phyloP scores from a whole-genome alignment of 30 jellyfish, hydroid and myxozoan genomes.

The Hydractinia symbiolongicarpus region DNA sequence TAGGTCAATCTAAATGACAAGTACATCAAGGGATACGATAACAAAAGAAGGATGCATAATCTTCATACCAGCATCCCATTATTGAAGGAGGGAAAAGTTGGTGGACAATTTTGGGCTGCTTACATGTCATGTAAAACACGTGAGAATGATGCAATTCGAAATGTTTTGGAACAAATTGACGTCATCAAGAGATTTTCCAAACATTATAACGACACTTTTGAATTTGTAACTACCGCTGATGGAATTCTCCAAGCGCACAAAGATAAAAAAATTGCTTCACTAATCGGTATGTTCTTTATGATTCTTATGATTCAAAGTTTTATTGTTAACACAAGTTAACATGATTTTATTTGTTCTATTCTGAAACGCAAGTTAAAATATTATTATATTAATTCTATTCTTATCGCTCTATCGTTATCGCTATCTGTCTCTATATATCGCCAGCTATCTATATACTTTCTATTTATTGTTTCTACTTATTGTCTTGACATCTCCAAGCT shows the following conservation, averaged over 20 bases:
- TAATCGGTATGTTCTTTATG: background rate
- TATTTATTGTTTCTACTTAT: too few relatives aligned
- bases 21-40: background rate
- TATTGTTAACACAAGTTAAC: too few relatives aligned
- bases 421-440: too few relatives aligned
- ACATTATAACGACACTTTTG: background rate
- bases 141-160: constrained; percentile 8
- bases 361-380: too few relatives aligned
- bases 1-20: constrained; percentile 12
- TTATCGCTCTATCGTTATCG: too few relatives aligned
- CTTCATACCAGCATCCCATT: background rate
- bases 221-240: constrained; percentile 14
- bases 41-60: too few relatives aligned
- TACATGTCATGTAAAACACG: constrained; percentile 14
- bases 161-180: constrained; percentile 2
- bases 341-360: too few relatives aligned
- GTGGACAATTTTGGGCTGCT: constrained; percentile 22
- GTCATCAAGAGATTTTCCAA: background rate
- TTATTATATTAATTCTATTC: too few relatives aligned
- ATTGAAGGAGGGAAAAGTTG: constrained; percentile 18
- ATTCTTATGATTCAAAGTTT: background rate
- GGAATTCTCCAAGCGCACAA: background rate
- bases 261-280: constrained; percentile 19
- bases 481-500: too few relatives aligned
- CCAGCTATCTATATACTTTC: too few relatives aligned